Percentiles rank a stretch among this genome's conserved stretches.
Conservation (phyloP, 2,888 invertebrate genomes). For the Melitaea athalia region DNA sequence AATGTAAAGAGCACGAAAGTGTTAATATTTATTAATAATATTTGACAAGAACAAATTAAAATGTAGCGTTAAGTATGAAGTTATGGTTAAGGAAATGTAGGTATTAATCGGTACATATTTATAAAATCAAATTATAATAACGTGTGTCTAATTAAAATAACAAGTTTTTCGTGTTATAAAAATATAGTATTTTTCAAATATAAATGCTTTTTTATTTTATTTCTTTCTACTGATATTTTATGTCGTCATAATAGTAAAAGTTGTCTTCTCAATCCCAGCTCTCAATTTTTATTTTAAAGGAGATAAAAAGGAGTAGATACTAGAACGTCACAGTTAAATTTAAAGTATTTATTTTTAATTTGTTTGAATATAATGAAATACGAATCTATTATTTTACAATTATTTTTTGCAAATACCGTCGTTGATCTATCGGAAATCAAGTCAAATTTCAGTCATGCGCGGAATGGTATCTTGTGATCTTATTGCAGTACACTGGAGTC, state of each 20-base stretch:
- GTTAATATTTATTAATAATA: conserved; percentile 7
- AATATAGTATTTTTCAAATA: conserved; percentile 41
- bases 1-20: background rate
- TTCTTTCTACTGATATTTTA: background rate
- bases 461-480: conserved; percentile 47
- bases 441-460: background rate
- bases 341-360: too few species aligned
- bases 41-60: conserved; percentile 7
- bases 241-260: background rate
- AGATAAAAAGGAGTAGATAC: background rate
- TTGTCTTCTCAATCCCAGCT: background rate
- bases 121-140: conserved; percentile 11
- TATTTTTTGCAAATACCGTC: background rate
- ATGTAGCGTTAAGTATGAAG: conserved; percentile 1
- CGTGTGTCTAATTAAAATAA: conserved; percentile 18
- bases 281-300: background rate
- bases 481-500: conserved; percentile 66
- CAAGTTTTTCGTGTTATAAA: conserved; percentile 31
- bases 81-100: conserved; percentile 8
- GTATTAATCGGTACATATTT: conserved; percentile 12
- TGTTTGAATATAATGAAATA: too few species aligned
- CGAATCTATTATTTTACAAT: background rate
- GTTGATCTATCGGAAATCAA: background rate
- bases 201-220: conserved; percentile 15
- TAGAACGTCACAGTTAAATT: background rate